Base-by-base conservation (phyloP, 2,888 invertebrate species). In the Pseudanteris insignis region DNA sequence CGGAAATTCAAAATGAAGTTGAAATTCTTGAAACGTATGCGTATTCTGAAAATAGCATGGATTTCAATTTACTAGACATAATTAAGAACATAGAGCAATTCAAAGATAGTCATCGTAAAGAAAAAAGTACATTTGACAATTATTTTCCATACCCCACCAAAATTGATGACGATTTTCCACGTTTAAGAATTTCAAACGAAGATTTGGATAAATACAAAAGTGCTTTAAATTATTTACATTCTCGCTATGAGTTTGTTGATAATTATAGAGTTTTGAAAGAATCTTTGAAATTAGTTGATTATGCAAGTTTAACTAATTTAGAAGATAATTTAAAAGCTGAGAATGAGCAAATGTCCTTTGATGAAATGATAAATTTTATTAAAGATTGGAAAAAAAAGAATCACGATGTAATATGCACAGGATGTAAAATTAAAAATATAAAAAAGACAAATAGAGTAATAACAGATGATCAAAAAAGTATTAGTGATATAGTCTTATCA, bases 21-120 rank as follows among this genome's bases (percentile, higher is more conserved):
- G 75, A 77, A 50, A 60, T 74, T n/a, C 53, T 68, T 6, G 67
- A 70, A 10, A 76, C 72, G 3, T 75, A 76, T 32, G 46, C 50
- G n/a, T 68, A 68, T 34, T 70, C 64, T 7, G 61, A 46, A 41
- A 29, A 9, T 3, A 37, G 24, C 12, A 9, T 11, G 2, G 15
- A 51, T 51, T 63, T 63, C 34, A 69, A 74, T 61, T 44, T 76
- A 8, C 14, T 76, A n/a, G 48, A 64, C 5, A 70, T 74, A 69
- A 72, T 72, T 32, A 63, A 41, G 25, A 71, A 68, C 57, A 76
- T 76, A 21, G 77, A 77, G 57, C 54, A 64, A 10, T 77, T 78
- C 37, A 75, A 75, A 59, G 70, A 64, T 13, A 30, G 5, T 1
- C 64, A 72, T 59, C 62, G 69, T 6, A 55, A 30, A 2, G 2